Evolutionary conservation across 1,140 invertebrate species (phyloP), one percentile per base, ranked within the genome.

Genomic region (Holotrichia oblita): DNA sequence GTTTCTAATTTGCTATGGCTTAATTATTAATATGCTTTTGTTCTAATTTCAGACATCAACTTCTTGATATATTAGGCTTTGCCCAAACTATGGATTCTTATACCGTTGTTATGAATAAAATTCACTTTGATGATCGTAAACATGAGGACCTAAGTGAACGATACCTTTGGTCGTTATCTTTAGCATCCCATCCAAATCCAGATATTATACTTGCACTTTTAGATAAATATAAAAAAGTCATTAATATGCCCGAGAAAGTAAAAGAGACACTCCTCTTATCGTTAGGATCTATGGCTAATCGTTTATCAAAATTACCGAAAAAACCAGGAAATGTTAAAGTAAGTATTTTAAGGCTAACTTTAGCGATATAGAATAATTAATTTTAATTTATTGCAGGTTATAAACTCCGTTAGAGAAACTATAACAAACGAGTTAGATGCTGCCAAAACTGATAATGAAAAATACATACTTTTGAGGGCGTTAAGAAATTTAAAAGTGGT

Each of bases 111-210:
- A 91, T 93, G 86, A 90, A 91, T 72, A 84, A 89, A 42, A 87
- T 94, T 0, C 89, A 90, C 75, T 90, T 92, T 48, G 89, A 92
- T 77, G 86, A 88, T 3, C 86, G 87, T 2, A 89, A 90, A 1
- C 85, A 90, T 78, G 81, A 88, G 24, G 91, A 93, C 77, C 85
- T 90, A 14, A 89, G 90, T 4, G 94, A 96, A 82, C 88, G 93
- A 78, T 95, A 95, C 85, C 86, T 95, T 0, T 92, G 94, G 89
- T 90, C 91, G 0, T 82, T 95, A 12, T 93, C 94, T 0, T 85
- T 94, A 3, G 90, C 91, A 12, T 87, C 89, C 7, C 89, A 91
- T 81, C 92, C 92, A 3, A 87, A 89, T 79, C 83, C 88, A 6
- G 87, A 90, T 34, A 89, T 94, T 10, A 86, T 93, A 17, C 87